Base-by-base conservation (phyloP, 2,113 vertebrate species). In the Megalops atlanticus region DNA sequence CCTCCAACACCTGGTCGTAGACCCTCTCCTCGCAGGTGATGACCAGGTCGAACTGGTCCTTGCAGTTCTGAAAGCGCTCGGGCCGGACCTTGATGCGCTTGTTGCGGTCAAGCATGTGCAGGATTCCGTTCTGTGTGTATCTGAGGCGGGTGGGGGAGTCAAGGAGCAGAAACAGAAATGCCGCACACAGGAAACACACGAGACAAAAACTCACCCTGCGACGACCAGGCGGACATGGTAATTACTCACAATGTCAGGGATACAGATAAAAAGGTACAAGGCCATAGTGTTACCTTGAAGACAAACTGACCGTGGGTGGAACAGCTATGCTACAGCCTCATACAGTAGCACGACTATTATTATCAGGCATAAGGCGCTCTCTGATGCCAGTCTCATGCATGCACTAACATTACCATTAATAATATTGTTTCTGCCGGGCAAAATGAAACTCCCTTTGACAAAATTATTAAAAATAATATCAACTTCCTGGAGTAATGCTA, bases 71-170 rank as follows among this genome's bases (percentile, higher is more conserved):
- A 91, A 99, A 99, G 33, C 98, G 92, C 84, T 99, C 98, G 0
- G 98, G 98, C 38, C 97, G 95, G 1, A 95, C 93, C 87, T 99
- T 99, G 90, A 99, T 99, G 82, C 98, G 95, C 91, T 98, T 99
- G 92, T 99, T 99, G 90, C 98, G 96, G 91, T 99, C 97, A 92
- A 99, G 89, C 98, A 99, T 99, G 92, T 99, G 98, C 80, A 99
- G 92, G 85, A 99, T 99, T 54, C 98, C 98, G 0, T 99, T 99
- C 93, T 99, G 98, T 86, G 98, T 99, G 87, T 99, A 99, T 96
- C 98, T 99, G 93, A 83, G n/a, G 84, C 64, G 0, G 15, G 36
- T 71, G 41, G 0, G 68, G n/a, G n/a, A 80, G 95, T 98, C 93
- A 99, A 99, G 97, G 96, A 96, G 89, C 45, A 81, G 43, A 86